Evolutionary conservation across 2,113 vertebrate genomes (phyloP).

Genomic region (Pipra filicauda): DNA sequence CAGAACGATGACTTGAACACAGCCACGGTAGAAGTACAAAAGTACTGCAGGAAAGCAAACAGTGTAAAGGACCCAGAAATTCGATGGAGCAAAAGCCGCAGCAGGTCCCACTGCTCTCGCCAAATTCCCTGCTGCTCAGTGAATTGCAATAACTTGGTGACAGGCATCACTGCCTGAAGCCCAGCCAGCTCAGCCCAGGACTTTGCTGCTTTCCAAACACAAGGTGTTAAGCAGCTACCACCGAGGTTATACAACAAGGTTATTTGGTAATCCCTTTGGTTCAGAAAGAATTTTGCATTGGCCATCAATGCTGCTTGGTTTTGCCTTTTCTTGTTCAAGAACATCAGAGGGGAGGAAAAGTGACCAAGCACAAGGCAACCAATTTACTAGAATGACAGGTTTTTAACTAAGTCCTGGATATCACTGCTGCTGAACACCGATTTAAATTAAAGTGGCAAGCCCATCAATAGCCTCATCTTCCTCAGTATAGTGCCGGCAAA

Average conservation of each 20-base stretch:
- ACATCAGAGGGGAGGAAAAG: background rate
- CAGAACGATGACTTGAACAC: background rate
- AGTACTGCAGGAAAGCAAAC: background rate
- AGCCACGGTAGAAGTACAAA: background rate
- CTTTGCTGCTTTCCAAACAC: background rate
- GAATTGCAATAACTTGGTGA: background rate
- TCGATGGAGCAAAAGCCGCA: fast-evolving
- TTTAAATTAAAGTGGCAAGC: background rate
- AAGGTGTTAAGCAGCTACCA: background rate
- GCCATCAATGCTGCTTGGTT: fast-evolving
- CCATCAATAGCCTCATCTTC: background rate
- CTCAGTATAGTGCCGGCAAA: fast-evolving
- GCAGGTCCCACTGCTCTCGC: background rate
- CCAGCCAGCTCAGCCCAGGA: background rate
- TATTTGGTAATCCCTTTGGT: background rate
- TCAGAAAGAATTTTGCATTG: background rate
- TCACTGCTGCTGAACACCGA: background rate
- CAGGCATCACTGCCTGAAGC: background rate
- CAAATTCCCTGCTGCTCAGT: background rate
- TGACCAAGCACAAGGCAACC: background rate
- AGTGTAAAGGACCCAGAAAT: background rate
- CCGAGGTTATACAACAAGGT: background rate
- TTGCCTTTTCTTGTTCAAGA: background rate
- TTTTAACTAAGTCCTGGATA: background rate
- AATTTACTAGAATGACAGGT: background rate